phyloP scores from a whole-genome alignment of 1,140 invertebrate species.

The Matsumurasca onukii region DNA sequence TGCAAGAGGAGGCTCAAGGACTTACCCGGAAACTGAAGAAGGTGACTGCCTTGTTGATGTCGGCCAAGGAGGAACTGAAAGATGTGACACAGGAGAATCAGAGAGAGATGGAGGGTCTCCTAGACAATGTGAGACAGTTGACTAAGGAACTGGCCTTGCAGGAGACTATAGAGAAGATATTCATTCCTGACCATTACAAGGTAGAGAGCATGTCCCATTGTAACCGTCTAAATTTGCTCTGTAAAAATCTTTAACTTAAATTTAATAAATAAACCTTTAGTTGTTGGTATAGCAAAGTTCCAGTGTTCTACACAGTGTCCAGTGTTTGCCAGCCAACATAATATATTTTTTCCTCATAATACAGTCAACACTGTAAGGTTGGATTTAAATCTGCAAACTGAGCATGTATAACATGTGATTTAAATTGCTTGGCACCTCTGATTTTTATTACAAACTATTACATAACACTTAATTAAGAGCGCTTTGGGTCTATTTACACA shows the following conservation, averaged over 20 bases:
- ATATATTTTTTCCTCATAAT: too few relatives aligned
- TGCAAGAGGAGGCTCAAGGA: constrained; percentile 91
- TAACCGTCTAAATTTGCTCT: neutral
- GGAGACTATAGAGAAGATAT: constrained; percentile 80
- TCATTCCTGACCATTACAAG: constrained; percentile 91
- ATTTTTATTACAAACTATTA: too few relatives aligned
- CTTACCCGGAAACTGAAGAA: constrained; percentile 93
- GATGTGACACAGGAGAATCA: constrained; percentile 94
- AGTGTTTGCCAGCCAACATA: too few relatives aligned
- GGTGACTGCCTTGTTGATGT: constrained; percentile 77
- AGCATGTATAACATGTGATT: too few relatives aligned
- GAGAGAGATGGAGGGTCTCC: constrained; percentile 91
- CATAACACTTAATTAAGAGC: too few relatives aligned
- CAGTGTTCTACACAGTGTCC: too few relatives aligned
- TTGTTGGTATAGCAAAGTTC: neutral
- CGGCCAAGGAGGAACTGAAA: constrained; percentile 81
- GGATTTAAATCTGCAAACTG: too few relatives aligned
- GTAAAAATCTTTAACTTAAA: neutral
- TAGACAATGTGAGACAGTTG: constrained; percentile 89
- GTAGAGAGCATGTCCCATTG: too few relatives aligned
- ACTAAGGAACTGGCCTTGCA: constrained; percentile 90
- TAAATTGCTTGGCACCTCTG: too few relatives aligned
- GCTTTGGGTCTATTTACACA: too few relatives aligned
- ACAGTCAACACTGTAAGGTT: too few relatives aligned
- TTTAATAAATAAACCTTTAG: neutral